Percentiles rank a stretch among this genome's conserved stretches.
Evolutionary conservation across 1,140 invertebrate genomes (phyloP).

Genomic region (Drosophila sproati): DNA sequence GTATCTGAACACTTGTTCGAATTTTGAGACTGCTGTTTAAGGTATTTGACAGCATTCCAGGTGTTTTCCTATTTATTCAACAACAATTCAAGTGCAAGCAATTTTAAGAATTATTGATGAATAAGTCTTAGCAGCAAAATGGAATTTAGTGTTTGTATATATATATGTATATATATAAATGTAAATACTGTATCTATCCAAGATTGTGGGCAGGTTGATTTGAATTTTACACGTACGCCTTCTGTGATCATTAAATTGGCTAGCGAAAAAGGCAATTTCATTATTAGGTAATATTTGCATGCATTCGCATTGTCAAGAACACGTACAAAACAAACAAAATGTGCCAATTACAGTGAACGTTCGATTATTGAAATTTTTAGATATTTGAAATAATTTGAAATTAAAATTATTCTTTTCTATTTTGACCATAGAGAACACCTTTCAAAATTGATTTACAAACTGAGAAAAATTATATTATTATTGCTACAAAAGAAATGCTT

Average conservation of each 20-base stretch:
- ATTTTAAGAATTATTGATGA: slow-evolving; percentile 27
- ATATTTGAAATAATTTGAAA: no score
- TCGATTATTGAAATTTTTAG: no score
- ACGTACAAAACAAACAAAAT: neutral
- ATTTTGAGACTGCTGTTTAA: slow-evolving; percentile 44
- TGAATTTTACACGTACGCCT: slow-evolving; percentile 34
- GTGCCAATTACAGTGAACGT: no score
- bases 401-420: no score
- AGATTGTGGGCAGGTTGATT: slow-evolving; percentile 31
- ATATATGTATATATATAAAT: neutral
- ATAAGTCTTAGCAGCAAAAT: slow-evolving; percentile 5
- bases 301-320: slow-evolving; percentile 14
- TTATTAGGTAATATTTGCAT: slow-evolving; percentile 25
- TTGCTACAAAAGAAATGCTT: no score
- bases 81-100: slow-evolving; percentile 24
- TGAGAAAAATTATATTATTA: no score
- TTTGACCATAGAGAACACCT: no score
- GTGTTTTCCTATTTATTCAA: slow-evolving; percentile 44
- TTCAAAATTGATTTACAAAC: no score
- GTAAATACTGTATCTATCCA: neutral
- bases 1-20: slow-evolving; percentile 12
- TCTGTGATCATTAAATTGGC: slow-evolving; percentile 22
- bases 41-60: slow-evolving; percentile 38
- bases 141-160: neutral
- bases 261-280: slow-evolving; percentile 37